Evolutionary conservation across 2,113 vertebrate species (phyloP).

Genomic region (Paradisaea rubra): DNA sequence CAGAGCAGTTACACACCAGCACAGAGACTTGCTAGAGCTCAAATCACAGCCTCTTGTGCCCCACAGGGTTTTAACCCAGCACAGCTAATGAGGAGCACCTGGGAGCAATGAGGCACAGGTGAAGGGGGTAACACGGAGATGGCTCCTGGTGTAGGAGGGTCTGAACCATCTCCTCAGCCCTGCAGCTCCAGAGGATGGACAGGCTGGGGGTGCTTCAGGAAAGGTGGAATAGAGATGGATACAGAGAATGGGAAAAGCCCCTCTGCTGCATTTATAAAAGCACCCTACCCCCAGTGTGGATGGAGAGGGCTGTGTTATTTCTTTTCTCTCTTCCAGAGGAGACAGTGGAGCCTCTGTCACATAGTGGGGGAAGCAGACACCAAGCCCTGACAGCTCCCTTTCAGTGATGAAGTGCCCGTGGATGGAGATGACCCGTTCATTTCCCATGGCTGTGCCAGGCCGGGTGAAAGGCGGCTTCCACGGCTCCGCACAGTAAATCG

Average conservation of each 20-base stretch:
- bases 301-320: not conserved
- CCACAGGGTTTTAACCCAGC: not conserved
- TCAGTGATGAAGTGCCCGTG: rapidly evolving
- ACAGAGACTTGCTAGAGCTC: rapidly evolving
- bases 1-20: rapidly evolving
- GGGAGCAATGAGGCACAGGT: not conserved
- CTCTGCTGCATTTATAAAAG: not conserved
- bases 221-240: not conserved
- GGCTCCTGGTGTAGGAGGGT: not conserved
- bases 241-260: not conserved
- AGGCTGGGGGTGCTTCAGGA: not conserved
- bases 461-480: not conserved
- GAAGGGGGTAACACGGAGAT: not conserved
- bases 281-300: rapidly evolving
- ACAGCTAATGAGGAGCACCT: not conserved
- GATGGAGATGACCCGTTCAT: not conserved
- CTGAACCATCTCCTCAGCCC: rapidly evolving
- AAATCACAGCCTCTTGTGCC: rapidly evolving
- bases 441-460: not conserved
- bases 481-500: not conserved
- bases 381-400: not conserved
- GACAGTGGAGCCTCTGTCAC: not conserved
- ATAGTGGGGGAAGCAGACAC: rapidly evolving
- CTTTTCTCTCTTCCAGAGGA: not conserved
- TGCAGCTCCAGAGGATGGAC: not conserved